Evolutionary conservation across 2,888 invertebrate species (phyloP).

Genomic region (Ferrisia virgata): DNA sequence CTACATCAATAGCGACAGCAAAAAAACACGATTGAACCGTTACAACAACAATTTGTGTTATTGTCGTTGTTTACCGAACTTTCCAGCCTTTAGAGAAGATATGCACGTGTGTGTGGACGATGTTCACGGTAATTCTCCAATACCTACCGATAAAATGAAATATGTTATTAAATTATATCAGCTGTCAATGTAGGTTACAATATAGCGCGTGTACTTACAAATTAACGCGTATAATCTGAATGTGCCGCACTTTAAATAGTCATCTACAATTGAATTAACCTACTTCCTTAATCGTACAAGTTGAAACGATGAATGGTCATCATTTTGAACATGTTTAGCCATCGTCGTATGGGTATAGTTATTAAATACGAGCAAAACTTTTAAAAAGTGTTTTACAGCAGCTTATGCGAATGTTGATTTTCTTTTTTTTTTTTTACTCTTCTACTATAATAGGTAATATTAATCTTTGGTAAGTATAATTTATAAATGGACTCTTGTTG

Average conservation of each 20-base stretch:
- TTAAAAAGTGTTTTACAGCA: too few species aligned
- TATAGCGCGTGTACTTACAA: background rate
- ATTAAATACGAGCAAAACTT: too few species aligned
- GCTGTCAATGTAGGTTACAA: background rate
- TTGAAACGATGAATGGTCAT: background rate
- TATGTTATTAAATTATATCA: background rate
- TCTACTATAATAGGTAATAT: too few species aligned
- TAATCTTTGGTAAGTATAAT: too few species aligned
- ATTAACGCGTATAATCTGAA: background rate
- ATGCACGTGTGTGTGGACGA: constrained; percentile 80
- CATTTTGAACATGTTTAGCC: background rate
- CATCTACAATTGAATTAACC: background rate
- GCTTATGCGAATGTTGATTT: too few species aligned
- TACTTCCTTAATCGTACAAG: background rate
- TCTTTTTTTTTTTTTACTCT: too few species aligned
- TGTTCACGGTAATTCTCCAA: constrained; percentile 67
- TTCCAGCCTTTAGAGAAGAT: constrained; percentile 80
- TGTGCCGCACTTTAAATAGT: background rate
- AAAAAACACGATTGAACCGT: constrained; percentile 32
- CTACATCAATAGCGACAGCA: constrained; percentile 13
- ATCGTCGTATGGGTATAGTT: background rate
- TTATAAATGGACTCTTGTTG: too few species aligned
- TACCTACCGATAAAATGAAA: background rate
- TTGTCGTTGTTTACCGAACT: constrained; percentile 73
- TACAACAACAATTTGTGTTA: constrained; percentile 57